A percentile compares a stretch with the other conserved stretches of the same genome.
phyloP scores from a whole-genome alignment of 2,888 invertebrate genomes.

The Tethea ocularis region DNA sequence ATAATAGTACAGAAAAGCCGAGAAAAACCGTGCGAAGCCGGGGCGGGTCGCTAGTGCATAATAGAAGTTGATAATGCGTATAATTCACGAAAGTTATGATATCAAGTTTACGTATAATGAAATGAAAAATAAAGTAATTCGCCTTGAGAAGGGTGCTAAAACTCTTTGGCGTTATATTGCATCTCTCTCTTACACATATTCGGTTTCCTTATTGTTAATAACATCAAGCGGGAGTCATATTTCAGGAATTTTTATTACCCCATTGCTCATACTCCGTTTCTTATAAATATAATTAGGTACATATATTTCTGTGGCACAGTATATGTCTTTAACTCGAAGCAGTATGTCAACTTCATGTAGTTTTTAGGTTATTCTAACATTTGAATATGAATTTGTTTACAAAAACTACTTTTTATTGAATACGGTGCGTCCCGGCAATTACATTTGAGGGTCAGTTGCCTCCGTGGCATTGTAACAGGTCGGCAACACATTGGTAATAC shows the following conservation, averaged over 20 bases:
- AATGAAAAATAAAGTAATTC: conserved; percentile 3
- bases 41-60: too few relatives aligned
- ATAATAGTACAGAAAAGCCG: too few relatives aligned
- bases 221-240: conserved; percentile 3
- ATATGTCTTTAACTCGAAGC: background rate
- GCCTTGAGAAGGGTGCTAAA: background rate
- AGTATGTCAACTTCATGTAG: background rate
- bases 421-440: too few relatives aligned
- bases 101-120: background rate
- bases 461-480: too few relatives aligned
- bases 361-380: background rate
- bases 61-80: background rate
- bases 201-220: conserved; percentile 3
- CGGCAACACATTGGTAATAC: too few relatives aligned
- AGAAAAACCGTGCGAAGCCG: too few relatives aligned
- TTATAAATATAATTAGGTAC: conserved; percentile 8
- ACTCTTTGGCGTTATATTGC: background rate
- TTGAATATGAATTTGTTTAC: background rate
- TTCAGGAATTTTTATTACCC: conserved; percentile 7
- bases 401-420: too few relatives aligned
- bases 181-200: background rate
- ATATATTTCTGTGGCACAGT: background rate
- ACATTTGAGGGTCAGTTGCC: too few relatives aligned
- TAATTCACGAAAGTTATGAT: background rate
- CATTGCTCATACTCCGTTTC: background rate